Evolutionary conservation across 1,140 invertebrate genomes (phyloP).

Genomic region (silkworm (Bombyx mori)): DNA sequence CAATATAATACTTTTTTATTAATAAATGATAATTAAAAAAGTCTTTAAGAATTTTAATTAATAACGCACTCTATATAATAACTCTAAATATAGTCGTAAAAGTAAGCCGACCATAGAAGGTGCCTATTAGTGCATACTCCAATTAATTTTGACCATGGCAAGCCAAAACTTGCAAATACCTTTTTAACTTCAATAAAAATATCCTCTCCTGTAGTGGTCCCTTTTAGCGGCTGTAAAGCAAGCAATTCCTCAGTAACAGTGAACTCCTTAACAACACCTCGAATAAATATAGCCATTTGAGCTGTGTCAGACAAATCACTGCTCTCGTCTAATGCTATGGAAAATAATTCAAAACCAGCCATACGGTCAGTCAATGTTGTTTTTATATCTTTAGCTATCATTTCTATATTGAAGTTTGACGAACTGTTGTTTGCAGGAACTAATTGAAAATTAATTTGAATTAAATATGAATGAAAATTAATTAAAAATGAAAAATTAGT

Average conservation of each 20-base stretch:
- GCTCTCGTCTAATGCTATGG: conserved; percentile 1
- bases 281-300: conserved; percentile 3
- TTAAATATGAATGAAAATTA: no score
- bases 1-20: no score
- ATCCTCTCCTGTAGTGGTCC: conserved; percentile 9
- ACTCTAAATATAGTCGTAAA: no score
- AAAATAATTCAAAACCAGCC: conserved; percentile 3
- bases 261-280: neutral
- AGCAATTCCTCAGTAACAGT: conserved; percentile 9
- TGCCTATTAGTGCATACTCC: neutral
- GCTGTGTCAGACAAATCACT: conserved; percentile 6
- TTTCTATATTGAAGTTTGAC: neutral
- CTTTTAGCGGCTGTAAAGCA: conserved; percentile 10
- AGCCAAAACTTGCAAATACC: conserved; percentile 1
- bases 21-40: no score
- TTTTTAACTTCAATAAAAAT: neutral
- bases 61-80: no score
- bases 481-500: neutral
- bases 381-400: neutral
- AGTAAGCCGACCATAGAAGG: no score
- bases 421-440: no score
- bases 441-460: no score
- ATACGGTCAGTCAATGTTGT: conserved; percentile 6
- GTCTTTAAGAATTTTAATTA: no score
- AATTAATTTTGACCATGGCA: conserved; percentile 1